Percentiles rank a stretch among this genome's conserved stretches.
Conservation (phyloP, 2,888 invertebrate species). For the Macrophya annulata region DNA sequence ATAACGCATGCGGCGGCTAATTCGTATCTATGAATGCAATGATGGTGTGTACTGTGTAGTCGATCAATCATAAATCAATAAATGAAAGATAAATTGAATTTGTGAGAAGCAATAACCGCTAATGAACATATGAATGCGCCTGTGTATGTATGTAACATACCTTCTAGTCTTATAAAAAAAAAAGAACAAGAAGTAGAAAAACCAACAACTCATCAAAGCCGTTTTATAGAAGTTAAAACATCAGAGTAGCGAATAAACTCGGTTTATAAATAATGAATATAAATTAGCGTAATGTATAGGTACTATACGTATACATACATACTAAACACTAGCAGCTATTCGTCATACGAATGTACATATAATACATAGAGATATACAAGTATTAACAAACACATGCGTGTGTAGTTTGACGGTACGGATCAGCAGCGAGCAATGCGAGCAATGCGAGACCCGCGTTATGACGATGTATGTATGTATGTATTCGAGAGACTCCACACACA, state of each 20-base stretch:
- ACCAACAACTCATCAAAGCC: not conserved
- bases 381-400: not conserved
- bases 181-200: not conserved
- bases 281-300: not conserved
- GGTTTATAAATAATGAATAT: not conserved
- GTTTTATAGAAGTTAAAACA: not conserved
- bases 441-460: not conserved
- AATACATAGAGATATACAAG: not conserved
- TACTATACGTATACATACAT: not conserved
- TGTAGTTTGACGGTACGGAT: conserved; percentile 8
- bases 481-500: not conserved
- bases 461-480: not conserved
- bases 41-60: no score
- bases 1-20: no score
- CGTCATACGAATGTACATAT: no score
- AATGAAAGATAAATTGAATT: no score
- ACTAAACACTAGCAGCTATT: no score
- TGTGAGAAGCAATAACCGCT: no score
- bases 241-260: not conserved
- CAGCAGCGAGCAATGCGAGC: conserved; percentile 8
- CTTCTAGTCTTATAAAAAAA: not conserved
- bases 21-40: no score
- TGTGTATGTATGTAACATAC: no score
- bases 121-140: no score
- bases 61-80: no score